Base-by-base conservation (phyloP, 1,140 invertebrate genomes). In the Drusus annulatus region DNA sequence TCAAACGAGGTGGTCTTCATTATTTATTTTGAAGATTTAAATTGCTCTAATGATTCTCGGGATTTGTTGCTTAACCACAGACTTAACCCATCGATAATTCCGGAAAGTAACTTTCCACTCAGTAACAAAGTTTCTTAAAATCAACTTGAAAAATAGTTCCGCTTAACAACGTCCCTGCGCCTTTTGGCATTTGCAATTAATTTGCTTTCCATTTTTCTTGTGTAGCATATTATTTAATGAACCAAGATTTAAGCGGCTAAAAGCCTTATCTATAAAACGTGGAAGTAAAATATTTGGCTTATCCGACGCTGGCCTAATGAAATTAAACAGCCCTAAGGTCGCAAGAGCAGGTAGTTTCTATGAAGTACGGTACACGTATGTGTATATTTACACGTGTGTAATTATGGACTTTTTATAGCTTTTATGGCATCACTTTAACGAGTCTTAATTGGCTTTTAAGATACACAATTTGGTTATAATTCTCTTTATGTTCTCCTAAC, bases 361-460 rank as follows among this genome's bases (percentile, higher is more conserved):
- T 8, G 7, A 1, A 45, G 36, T 45, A 45, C 15, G 10, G n/a
- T 19, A 51, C 31, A 17, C n/a, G 65, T 69, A 51, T 50, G 5
- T 71, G 25, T 31, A n/a, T 65, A 28, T 31, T 28, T 71, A 19
- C 21, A 16, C 5, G 15, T 51, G 16, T 74, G 19, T 56, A 74
- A n/a, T 74, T 74, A 74, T 74, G 28, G 31, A 52, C 23, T 71
- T 28, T 74, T 74, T 74, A 74, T 58, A 28, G 71, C 51, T 74
- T 31, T 69, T 45, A 50, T 45, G 65, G 65, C 65, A 69, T 25
- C 13, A 2, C 51, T 58, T 28, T 74, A 74, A 74, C 54, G 21
- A 74, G 71, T 28, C 54, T 74, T 74, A 74, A 74, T 74, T 74
- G 71, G 21, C 71, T 58, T 31, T 71, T 25, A 74, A 74, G n/a